Base-by-base conservation (phyloP, 2,888 invertebrate genomes). In the Girardia tigrina region DNA sequence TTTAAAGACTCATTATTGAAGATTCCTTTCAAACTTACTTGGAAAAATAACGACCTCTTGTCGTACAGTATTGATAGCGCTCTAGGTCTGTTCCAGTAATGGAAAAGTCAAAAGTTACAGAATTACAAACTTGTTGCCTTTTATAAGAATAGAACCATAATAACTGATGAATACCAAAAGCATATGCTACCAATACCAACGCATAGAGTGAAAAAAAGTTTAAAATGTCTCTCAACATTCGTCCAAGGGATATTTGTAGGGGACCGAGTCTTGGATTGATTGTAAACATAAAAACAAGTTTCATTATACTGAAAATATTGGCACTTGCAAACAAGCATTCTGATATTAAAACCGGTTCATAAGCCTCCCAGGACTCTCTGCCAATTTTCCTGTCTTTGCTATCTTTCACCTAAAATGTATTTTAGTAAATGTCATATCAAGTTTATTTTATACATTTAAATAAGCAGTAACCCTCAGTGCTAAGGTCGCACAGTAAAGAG, bases 401-500 rank as follows among this genome's bases (percentile, higher is more conserved):
- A n/a, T 77, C 23, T n/a, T 72, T 14, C 14, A 77, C 29, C 77
- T 77, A 26, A 42, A 71, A 77, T 36, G 23, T 56, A 56, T 56
- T 56, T 56, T 56, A 56, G 4, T 56, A 56, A 20, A n/a, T n/a
- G n/a, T n/a, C n/a, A n/a, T n/a, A n/a, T n/a, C n/a, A n/a, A n/a
- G n/a, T n/a, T n/a, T n/a, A n/a, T n/a, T 36, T 36, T 36, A 8
- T 36, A 56, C 56, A 56, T 56, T 56, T 8, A 56, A 90, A 85
- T 93, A 94, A 16, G 95, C 93, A 28, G 97, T 93, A 77, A 94
- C 88, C 79, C 97, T 88, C 75, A 98, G 87, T 0, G 94, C 93
- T 75, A 95, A 91, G 0, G 97, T 97, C 75, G 95, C 94, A 78
- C 97, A 92, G 85, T 98, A 98, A 42, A 97, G 86, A 6, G 95